phyloP scores from a whole-genome alignment of 2,113 vertebrate genomes.

The Microtus pennsylvanicus region DNA sequence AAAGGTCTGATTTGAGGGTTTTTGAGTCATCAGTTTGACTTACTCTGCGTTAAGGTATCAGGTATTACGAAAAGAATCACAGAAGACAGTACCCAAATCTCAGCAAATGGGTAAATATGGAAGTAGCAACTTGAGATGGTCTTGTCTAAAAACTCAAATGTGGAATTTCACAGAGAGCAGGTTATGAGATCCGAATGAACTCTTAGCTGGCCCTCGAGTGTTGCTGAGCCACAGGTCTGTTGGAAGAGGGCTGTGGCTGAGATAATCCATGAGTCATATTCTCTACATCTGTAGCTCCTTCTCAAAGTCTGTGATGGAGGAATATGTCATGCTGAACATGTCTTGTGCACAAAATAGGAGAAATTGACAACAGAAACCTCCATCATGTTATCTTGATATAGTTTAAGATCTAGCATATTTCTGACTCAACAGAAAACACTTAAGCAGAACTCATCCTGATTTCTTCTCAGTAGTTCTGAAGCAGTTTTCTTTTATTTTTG shows the following conservation, averaged over 20 bases:
- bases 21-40: neutral
- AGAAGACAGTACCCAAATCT: neutral
- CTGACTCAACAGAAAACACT: neutral
- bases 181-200: neutral
- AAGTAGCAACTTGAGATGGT: neutral
- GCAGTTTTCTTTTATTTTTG: neutral
- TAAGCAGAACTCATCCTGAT: slow-evolving; percentile 15
- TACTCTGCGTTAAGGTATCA: slow-evolving; percentile 14
- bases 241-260: slow-evolving; percentile 8
- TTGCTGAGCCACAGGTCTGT: neutral
- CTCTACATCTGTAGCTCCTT: neutral
- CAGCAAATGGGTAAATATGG: neutral
- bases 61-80: neutral
- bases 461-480: slow-evolving; percentile 46
- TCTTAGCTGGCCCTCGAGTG: neutral
- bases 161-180: neutral
- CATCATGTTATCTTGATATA: neutral
- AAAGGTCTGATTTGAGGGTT: neutral
- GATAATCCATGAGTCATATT: neutral
- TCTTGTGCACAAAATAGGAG: neutral
- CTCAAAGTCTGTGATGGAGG: neutral
- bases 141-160: neutral
- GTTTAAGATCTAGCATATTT: neutral
- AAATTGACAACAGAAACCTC: neutral
- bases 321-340: neutral